These are phyloP conservation scores for Thalassaphorura encarpata DNA, from an alignment of 1,140 invertebrate genomes.

Conservation along the genomic window DNA sequence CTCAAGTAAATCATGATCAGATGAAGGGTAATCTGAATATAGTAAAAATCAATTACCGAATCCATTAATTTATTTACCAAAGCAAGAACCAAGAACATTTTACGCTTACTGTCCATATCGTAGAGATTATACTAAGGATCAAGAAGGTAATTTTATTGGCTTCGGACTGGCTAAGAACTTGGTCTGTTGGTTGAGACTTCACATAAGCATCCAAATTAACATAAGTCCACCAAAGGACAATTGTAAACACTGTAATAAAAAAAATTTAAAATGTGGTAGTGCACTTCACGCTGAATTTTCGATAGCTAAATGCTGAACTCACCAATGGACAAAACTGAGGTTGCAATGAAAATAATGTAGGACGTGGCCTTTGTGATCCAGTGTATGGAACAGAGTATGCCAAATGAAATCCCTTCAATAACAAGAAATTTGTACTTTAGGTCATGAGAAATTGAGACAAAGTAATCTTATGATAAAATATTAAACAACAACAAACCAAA, in stretches of 20 bases:
- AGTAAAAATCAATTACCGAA: constrained; percentile 13
- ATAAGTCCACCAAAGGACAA: constrained; percentile 80
- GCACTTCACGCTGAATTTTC: no score
- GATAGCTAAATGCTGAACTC: no score
- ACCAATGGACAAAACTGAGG: constrained; percentile 62
- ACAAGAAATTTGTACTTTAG: constrained; percentile 20
- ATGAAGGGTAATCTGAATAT: constrained; percentile 62
- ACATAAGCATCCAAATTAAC: constrained; percentile 60
- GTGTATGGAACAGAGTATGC: constrained; percentile 73
- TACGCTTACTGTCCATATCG: constrained; percentile 64
- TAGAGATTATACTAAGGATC: constrained; percentile 73
- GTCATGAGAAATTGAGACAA: neutral
- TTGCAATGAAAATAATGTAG: constrained; percentile 72
- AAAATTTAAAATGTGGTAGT: no score
- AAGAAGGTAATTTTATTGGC: constrained; percentile 78
- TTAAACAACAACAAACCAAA: constrained; percentile 52
- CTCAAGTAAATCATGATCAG: constrained; percentile 67
- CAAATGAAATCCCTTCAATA: constrained; percentile 63
- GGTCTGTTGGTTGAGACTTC: constrained; percentile 47
- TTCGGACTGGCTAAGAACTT: constrained; percentile 60
- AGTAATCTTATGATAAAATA: neutral
- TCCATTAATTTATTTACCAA: neutral
- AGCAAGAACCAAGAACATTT: neutral
- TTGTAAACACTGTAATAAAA: constrained; percentile 51
- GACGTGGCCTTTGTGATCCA: constrained; percentile 70